These are phyloP conservation scores for Gobio occitaniae DNA, from an alignment of 2,797 vertebrate genomes.

Conservation along the genomic window DNA sequence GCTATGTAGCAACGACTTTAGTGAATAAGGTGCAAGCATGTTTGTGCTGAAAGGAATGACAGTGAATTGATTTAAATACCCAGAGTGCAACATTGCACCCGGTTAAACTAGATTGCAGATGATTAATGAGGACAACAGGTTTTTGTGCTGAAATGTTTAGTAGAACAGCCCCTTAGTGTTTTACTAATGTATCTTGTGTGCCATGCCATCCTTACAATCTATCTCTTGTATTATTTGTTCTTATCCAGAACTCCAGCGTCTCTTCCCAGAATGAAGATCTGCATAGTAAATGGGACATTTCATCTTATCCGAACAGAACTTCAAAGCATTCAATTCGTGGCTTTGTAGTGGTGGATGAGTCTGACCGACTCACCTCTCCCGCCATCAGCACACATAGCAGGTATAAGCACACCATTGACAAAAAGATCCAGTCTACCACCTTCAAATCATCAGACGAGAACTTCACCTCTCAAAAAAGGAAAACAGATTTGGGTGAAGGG, in stretches of 20 bases:
- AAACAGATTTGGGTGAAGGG: background rate
- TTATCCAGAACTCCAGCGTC: conserved; percentile 44
- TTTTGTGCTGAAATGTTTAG: conserved; percentile 7
- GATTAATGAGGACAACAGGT: background rate
- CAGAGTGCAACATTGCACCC: background rate
- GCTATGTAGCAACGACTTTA: background rate
- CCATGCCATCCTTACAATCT: background rate
- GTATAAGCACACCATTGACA: background rate
- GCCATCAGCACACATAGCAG: background rate
- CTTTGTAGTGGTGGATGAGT: conserved; percentile 59
- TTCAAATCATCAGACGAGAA: conserved; percentile 58
- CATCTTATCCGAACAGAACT: conserved; percentile 41
- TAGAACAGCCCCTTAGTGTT: background rate
- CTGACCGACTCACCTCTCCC: conserved; percentile 23
- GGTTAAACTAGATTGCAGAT: background rate
- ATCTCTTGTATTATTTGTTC: conserved; percentile 15
- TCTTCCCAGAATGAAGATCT: conserved; percentile 37
- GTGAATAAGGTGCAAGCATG: background rate
- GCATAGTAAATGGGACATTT: conserved; percentile 16
- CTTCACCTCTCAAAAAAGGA: conserved; percentile 55
- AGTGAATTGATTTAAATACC: background rate
- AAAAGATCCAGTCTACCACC: conserved; percentile 57
- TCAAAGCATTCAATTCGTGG: conserved; percentile 27
- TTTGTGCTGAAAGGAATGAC: conserved; percentile 2
- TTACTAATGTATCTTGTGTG: background rate